Evolutionary conservation across 2,113 vertebrate genomes (phyloP).

Genomic region (Lethenteron reissneri): DNA sequence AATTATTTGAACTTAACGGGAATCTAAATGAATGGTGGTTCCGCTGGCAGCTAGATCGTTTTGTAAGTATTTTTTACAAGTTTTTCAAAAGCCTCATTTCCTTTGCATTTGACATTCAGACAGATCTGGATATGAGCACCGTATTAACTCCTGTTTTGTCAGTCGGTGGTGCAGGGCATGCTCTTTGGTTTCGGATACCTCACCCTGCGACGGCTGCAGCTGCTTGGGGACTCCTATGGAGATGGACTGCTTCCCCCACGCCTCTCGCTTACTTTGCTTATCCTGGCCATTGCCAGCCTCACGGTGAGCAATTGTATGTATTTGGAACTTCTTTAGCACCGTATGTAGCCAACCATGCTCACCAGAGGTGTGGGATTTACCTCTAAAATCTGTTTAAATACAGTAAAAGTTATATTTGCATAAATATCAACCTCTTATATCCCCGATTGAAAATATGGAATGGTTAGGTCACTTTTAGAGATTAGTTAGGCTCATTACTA

Average conservation of each 20-base stretch:
- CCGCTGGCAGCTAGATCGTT: conserved; percentile 81
- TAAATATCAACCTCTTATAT: too few relatives aligned
- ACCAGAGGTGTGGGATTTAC: neutral
- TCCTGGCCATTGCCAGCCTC: conserved; percentile 57
- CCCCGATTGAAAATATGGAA: too few relatives aligned
- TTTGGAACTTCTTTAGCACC: too few relatives aligned
- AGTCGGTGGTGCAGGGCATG: conserved; percentile 88
- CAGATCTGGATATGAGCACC: too few relatives aligned
- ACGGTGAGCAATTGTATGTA: conserved; percentile 35
- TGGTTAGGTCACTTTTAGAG: too few relatives aligned
- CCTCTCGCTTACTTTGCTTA: conserved; percentile 60
- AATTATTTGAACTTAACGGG: conserved; percentile 67
- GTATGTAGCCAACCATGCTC: too few relatives aligned
- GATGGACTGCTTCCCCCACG: conserved; percentile 55
- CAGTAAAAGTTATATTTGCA: too few relatives aligned
- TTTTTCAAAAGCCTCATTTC: too few relatives aligned
- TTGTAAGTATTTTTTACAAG: conserved; percentile 29
- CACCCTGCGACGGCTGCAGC: conserved; percentile 57
- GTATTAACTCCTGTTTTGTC: conserved; percentile 1
- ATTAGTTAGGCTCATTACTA: too few relatives aligned
- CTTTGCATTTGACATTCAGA: too few relatives aligned
- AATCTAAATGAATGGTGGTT: conserved; percentile 95
- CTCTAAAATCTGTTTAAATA: too few relatives aligned
- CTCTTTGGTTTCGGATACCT: conserved; percentile 77
- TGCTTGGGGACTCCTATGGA: conserved; percentile 67